Conservation (phyloP, 2,797 vertebrate genomes). For the Naso thynnoides region DNA sequence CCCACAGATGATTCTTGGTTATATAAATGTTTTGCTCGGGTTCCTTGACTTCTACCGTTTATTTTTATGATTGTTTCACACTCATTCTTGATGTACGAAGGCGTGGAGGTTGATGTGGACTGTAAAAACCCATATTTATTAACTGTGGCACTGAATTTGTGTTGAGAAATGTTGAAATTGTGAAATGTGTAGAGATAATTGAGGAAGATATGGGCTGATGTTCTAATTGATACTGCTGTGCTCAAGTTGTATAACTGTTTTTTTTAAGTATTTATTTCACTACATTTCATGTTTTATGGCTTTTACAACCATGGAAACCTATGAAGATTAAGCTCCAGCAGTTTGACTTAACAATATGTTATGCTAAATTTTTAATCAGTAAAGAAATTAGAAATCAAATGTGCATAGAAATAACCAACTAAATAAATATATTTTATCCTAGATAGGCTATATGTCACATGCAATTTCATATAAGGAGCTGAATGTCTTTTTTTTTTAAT, state of each 20-base stretch:
- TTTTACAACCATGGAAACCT: too few relatives aligned
- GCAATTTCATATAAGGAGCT: too few relatives aligned
- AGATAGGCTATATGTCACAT: too few relatives aligned
- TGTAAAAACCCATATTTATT: conserved; percentile 4
- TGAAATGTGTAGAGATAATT: background rate
- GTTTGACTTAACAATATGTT: too few relatives aligned
- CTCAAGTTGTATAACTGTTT: background rate
- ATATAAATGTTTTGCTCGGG: conserved; percentile 67
- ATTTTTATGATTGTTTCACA: conserved; percentile 42
- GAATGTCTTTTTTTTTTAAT: too few relatives aligned
- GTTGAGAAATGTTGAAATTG: too few relatives aligned
- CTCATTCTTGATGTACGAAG: conserved; percentile 23
- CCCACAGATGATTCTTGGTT: conserved; percentile 70
- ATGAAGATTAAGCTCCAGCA: too few relatives aligned
- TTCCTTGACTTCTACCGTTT: conserved; percentile 61
- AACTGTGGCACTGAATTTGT: background rate
- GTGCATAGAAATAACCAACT: too few relatives aligned
- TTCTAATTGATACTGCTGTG: background rate
- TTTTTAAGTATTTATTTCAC: background rate
- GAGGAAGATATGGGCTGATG: background rate
- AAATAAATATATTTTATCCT: too few relatives aligned
- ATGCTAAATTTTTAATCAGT: too few relatives aligned
- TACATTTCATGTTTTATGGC: too few relatives aligned
- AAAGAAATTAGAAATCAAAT: too few relatives aligned
- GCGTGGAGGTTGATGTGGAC: conserved; percentile 18